Evolutionary conservation across 2,113 vertebrate species (phyloP), one percentile per base, ranked within the genome.

Genomic region (Mixornis gularis): DNA sequence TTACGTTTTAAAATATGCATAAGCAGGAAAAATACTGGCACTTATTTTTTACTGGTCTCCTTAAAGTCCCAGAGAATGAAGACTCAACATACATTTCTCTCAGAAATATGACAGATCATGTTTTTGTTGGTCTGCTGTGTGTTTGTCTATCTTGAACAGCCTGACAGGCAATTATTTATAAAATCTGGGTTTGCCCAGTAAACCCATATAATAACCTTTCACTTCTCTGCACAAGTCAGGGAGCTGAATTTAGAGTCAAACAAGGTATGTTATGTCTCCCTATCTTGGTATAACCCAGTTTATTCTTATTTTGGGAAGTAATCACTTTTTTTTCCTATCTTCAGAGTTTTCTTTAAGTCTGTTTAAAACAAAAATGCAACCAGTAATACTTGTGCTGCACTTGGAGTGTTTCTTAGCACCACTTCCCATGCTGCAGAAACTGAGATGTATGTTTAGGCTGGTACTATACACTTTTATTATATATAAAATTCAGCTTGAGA

Each of bases 81-180:
- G 97, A 96, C 96, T 97, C 97, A 97, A 96, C 21, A 97, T 96
- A 97, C 96, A 97, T 98, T 98, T 97, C 97, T 97, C 97, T 97
- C 92, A 93, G 94, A 97, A 97, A 97, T 97, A 96, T 97, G 98
- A 97, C 97, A 97, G 97, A 96, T 97, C 95, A 29, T 98, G 97
- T 98, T 98, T 98, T 97, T 96, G 97, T 98, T 98, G 98, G 98
- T 98, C 97, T 96, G 96, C 95, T 48, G 46, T 97, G 72, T 98
- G 97, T 98, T 98, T 98, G 97, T 97, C 97, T 97, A 97, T 98
- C 97, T 98, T 97, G 96, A 98, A 97, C 97, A 93, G 96, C 76
- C 97, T 98, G 98, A 98, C 98, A 98, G 97, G 97, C 97, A 97
- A 97, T 98, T 98, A 98, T 98, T 98, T 98, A 98, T 98, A 98